Base-by-base conservation (phyloP, 2,888 invertebrate genomes). In the Xestia c-nigrum region DNA sequence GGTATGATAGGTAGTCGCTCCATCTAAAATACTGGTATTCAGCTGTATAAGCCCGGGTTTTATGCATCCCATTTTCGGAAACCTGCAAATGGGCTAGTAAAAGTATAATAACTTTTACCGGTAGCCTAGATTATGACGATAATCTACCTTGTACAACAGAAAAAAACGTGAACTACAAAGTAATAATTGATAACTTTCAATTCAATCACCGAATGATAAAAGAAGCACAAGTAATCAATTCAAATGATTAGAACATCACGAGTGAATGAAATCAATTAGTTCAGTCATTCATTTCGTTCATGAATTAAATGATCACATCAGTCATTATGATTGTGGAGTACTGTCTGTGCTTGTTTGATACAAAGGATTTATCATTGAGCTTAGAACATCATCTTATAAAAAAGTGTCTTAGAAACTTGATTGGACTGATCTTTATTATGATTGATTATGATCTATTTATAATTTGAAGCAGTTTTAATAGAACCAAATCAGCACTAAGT, bases 221-320 rank as follows among this genome's bases (percentile, higher is more conserved):
- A 76, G 65, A 75, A 85, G 72, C 69, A 59, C 63, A 74, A 87
- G 68, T 87, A 81, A 87, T 87, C 81, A 78, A 81, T 85, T 77
- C 64, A 72, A 75, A 81, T 77, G 81, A 87, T 85, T 77, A 81
- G 73, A 74, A 46, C 78, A 84, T 76, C 78, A 79, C 81, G 87
- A 76, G 46, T 63, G 76, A 85, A 84, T 76, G 72, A 59, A 85
- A 85, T 85, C 85, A 87, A 85, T 87, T 81, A 87, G 76, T 74
- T 87, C 81, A 79, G 66, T 85, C 85, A 85, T 85, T 87, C 76
- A 72, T 59, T 81, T 55, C 47, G 63, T 78, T 76, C 76, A 77
- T 84, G 78, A 79, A 86, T 70, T 69, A 64, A 86, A 87, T 79
- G 87, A 79, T 75, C 76, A 65, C 73, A 72, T 79, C 72, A 72